These are phyloP conservation scores for Thripadectes ignobilis DNA, from an alignment of 2,797 vertebrate genomes.

Conservation along the genomic window DNA sequence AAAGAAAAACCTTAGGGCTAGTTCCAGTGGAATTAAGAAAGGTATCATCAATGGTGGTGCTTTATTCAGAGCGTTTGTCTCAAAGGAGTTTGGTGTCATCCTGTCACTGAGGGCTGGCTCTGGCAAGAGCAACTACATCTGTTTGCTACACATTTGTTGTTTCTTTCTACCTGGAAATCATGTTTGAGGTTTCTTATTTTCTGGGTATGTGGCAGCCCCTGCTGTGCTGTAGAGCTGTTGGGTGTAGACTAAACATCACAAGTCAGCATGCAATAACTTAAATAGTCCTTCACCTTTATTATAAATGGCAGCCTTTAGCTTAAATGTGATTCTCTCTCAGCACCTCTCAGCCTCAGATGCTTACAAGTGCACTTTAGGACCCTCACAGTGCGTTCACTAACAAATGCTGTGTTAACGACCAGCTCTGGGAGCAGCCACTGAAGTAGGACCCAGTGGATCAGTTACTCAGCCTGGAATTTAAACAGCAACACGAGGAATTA, in stretches of 20 bases:
- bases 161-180: not conserved
- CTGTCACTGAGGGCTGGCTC: not conserved
- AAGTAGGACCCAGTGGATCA: not conserved
- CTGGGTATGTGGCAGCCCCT: not conserved
- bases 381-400: not conserved
- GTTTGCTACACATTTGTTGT: not conserved
- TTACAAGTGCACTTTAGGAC: not conserved
- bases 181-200: not conserved
- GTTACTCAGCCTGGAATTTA: not conserved
- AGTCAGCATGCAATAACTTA: rapidly evolving
- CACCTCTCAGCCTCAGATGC: not conserved
- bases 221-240: not conserved
- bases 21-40: not conserved
- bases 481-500: not conserved
- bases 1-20: not conserved
- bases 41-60: not conserved
- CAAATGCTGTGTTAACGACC: rapidly evolving
- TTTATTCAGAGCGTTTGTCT: not conserved
- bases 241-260: not conserved
- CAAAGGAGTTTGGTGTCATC: not conserved
- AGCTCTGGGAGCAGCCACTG: not conserved
- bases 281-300: not conserved
- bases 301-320: not conserved
- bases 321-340: not conserved
- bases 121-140: not conserved